Evolutionary conservation across 1,140 invertebrate genomes (phyloP).

Genomic region (Drepana arcuata): DNA sequence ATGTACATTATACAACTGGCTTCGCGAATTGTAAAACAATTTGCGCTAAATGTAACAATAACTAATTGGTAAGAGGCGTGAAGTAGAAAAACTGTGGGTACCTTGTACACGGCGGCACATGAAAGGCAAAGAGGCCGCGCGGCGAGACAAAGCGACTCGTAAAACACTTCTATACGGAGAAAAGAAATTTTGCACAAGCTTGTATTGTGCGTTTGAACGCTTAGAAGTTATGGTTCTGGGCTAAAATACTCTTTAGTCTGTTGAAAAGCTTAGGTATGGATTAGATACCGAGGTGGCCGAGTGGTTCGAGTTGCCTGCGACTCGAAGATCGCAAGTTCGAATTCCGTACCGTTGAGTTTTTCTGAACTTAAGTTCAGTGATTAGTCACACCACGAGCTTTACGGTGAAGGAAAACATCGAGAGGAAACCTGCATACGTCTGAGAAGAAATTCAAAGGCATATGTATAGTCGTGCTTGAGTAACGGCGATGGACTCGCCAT

Average conservation of each 20-base stretch:
- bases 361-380: neutral
- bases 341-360: neutral
- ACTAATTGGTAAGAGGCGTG: constrained; percentile 23
- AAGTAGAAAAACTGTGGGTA: neutral
- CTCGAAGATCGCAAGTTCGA: neutral
- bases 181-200: constrained; percentile 61
- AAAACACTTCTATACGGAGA: constrained; percentile 46
- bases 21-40: constrained; percentile 17
- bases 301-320: too few species aligned
- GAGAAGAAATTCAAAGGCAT: too few species aligned
- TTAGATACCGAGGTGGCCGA: too few species aligned
- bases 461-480: too few species aligned
- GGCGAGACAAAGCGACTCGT: constrained; percentile 38
- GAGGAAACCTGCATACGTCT: too few species aligned
- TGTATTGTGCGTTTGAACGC: constrained; percentile 15
- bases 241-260: neutral
- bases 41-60: constrained; percentile 26
- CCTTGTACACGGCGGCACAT: constrained; percentile 13
- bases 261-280: too few species aligned
- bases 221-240: neutral
- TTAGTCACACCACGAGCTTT: too few species aligned
- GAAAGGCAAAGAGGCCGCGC: constrained; percentile 10
- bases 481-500: too few species aligned
- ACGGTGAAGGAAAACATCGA: too few species aligned
- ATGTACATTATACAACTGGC: neutral